Conservation (phyloP, 2,888 invertebrate genomes). For the Unio delphinus region DNA sequence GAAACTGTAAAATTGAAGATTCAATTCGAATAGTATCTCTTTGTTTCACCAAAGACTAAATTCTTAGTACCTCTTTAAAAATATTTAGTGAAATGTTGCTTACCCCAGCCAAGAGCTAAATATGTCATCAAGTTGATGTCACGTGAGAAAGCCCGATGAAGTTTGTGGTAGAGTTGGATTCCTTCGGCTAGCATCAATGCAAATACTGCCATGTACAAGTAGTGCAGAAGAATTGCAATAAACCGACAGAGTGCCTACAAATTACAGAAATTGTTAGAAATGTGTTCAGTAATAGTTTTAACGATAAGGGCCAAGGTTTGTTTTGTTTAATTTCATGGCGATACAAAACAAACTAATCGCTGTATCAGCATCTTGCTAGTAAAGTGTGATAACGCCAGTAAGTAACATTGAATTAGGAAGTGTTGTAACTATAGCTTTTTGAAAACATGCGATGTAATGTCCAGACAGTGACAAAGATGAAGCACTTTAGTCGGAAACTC, state of each 20-base stretch:
- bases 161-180: slow-evolving; percentile 37
- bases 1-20: too few species aligned
- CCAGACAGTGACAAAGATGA: too few species aligned
- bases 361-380: too few species aligned
- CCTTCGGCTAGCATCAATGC: slow-evolving; percentile 46
- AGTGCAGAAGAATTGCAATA: slow-evolving; percentile 42
- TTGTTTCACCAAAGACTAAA: background rate
- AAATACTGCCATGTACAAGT: slow-evolving; percentile 39
- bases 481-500: too few species aligned
- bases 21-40: background rate
- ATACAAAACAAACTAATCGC: too few species aligned
- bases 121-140: slow-evolving; percentile 19
- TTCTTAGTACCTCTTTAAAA: slow-evolving; percentile 5
- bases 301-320: too few species aligned
- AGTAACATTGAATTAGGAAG: too few species aligned
- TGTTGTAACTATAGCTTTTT: too few species aligned
- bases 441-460: too few species aligned
- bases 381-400: too few species aligned
- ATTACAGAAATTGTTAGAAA: background rate
- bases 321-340: too few species aligned
- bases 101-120: slow-evolving; percentile 46
- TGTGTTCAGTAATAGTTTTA: too few species aligned
- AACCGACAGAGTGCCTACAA: slow-evolving; percentile 38
- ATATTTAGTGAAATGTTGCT: slow-evolving; percentile 4
- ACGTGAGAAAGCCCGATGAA: slow-evolving; percentile 27